A percentile compares a stretch with the other conserved stretches of the same genome.
Conservation (phyloP, 2,113 vertebrate species). For the Sturnus vulgaris region DNA sequence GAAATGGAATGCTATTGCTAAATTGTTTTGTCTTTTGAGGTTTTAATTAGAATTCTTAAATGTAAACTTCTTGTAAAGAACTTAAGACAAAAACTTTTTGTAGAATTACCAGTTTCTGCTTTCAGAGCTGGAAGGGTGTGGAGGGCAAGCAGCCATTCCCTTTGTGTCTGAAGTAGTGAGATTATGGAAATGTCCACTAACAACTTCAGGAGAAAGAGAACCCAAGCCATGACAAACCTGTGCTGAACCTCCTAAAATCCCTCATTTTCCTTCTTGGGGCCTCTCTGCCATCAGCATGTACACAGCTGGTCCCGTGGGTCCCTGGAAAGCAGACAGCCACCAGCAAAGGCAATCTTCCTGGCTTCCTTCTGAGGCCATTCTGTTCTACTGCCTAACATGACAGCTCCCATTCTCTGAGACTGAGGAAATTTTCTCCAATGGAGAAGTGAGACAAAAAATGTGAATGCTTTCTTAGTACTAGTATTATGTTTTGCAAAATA, state of each 20-base stretch:
- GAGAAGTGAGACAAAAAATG: not conserved
- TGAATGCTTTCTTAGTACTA: not conserved
- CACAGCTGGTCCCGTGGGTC: not conserved
- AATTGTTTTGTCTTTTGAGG: not conserved
- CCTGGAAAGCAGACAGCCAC: not conserved
- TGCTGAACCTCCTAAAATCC: not conserved
- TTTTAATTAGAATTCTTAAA: not conserved
- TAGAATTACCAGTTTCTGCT: not conserved
- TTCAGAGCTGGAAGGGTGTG: not conserved
- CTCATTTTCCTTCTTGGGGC: not conserved
- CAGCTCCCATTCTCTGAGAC: not conserved
- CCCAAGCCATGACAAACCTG: not conserved
- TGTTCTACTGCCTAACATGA: not conserved
- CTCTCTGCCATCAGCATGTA: not conserved
- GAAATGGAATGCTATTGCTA: not conserved
- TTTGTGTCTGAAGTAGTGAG: not conserved
- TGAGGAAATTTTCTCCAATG: not conserved
- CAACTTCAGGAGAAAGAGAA: not conserved
- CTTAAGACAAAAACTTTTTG: not conserved
- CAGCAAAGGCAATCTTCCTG: not conserved
- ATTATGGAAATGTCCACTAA: not conserved
- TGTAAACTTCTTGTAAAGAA: not conserved
- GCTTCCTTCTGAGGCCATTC: not conserved
- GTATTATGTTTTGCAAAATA: not conserved
- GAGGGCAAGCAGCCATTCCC: not conserved